Conservation (phyloP, 2,888 invertebrate genomes). For the Hermodice carunculata region DNA sequence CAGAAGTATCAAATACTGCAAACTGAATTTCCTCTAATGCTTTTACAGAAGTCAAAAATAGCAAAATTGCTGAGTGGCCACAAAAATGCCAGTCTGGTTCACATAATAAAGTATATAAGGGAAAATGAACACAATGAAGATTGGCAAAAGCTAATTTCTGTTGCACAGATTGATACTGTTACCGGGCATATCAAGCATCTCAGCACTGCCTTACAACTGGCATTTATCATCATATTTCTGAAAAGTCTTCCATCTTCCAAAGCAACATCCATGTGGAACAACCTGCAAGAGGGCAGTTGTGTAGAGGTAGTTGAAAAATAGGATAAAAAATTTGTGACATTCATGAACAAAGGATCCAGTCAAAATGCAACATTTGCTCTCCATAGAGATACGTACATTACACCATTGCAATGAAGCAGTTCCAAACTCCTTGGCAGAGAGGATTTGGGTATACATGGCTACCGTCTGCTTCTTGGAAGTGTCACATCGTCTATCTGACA, state of each 20-base stretch:
- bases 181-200: conserved; percentile 3
- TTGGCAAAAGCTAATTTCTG: not conserved
- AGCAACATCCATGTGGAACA: not conserved
- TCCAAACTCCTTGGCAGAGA: conserved; percentile 30
- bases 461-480: conserved; percentile 29
- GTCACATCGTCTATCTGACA: conserved; percentile 34
- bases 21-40: not conserved
- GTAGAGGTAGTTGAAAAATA: not conserved
- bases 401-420: conserved; percentile 36
- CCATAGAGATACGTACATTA: conserved; percentile 31
- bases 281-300: not conserved
- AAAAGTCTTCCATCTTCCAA: not conserved
- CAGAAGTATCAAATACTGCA: conserved; percentile 24
- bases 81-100: conserved; percentile 2
- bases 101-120: not conserved
- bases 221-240: not conserved
- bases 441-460: conserved; percentile 30
- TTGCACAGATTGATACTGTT: not conserved
- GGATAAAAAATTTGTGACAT: not conserved
- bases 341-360: not conserved
- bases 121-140: conserved; percentile 3
- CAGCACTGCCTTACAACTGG: conserved; percentile 2
- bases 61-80: not conserved
- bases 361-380: conserved; percentile 26
- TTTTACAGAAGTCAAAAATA: not conserved